Evolutionary conservation across 2,797 vertebrate species (phyloP).

Genomic region (Trachurus trachurus): DNA sequence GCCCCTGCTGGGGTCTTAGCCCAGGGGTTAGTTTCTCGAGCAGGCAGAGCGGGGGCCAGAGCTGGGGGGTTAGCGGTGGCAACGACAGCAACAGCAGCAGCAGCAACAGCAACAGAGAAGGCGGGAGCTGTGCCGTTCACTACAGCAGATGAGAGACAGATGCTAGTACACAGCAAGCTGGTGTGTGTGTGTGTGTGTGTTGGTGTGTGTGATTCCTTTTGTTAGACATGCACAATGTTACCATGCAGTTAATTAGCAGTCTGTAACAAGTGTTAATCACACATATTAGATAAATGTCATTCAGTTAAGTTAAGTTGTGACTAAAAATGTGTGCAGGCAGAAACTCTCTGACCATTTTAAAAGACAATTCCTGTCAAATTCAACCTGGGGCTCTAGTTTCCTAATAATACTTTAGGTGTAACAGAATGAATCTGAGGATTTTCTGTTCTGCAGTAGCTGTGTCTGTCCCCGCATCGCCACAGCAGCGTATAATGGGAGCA

Average conservation of each 20-base stretch:
- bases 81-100: constrained; percentile 67
- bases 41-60: constrained; percentile 90
- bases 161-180: constrained; percentile 58
- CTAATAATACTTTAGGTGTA: too few species aligned
- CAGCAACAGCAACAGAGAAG: constrained; percentile 87
- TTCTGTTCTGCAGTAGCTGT: too few species aligned
- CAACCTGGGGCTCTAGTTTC: too few species aligned
- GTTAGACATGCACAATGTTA: constrained; percentile 54
- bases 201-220: background rate
- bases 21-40: constrained; percentile 99
- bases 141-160: constrained; percentile 88
- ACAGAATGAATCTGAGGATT: too few species aligned
- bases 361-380: too few species aligned
- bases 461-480: too few species aligned
- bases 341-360: too few species aligned
- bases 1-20: constrained; percentile 88
- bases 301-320: background rate
- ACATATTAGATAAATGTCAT: constrained; percentile 16
- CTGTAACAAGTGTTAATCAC: constrained; percentile 19
- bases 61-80: constrained; percentile 82
- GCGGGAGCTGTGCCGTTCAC: constrained; percentile 93
- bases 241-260: constrained; percentile 40
- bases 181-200: background rate
- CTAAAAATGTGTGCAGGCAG: constrained; percentile 6
- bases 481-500: too few species aligned